phyloP scores from a whole-genome alignment of 2,797 vertebrate genomes.

The Cryptoblepharus egeriae region DNA sequence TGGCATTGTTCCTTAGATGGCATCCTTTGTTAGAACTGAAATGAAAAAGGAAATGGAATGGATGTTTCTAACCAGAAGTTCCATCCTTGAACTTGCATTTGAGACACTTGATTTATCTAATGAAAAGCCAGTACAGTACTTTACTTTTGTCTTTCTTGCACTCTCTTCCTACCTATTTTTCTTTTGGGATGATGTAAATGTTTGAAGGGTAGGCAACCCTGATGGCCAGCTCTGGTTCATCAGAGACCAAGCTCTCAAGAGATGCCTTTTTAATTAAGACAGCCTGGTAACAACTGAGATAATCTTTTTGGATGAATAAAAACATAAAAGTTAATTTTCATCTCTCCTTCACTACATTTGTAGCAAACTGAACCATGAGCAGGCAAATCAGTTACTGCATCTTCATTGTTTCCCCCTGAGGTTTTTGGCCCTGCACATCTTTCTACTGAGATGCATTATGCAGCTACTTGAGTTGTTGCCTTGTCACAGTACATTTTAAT shows the following conservation, averaged over 20 bases:
- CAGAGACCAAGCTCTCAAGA: background rate
- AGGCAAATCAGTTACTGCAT: background rate
- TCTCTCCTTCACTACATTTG: background rate
- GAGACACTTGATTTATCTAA: background rate
- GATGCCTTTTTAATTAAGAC: slow-evolving; percentile 9
- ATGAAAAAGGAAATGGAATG: too few relatives aligned
- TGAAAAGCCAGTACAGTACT: background rate
- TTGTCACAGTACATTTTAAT: slow-evolving; percentile 3
- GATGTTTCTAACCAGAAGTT: background rate
- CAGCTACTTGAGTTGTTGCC: background rate
- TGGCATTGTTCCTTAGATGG: background rate
- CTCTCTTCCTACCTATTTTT: background rate
- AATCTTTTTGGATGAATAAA: background rate
- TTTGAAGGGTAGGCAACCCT: background rate
- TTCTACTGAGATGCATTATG: background rate
- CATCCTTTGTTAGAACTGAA: background rate
- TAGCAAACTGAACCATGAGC: background rate
- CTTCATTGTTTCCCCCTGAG: background rate
- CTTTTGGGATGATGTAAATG: background rate
- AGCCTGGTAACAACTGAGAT: background rate
- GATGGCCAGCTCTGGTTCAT: background rate
- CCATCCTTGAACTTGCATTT: background rate
- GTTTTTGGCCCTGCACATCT: background rate
- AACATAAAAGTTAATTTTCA: background rate
- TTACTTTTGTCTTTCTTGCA: background rate